Percentiles rank a stretch among this genome's conserved stretches.
phyloP scores from a whole-genome alignment of 2,888 invertebrate genomes.

The Perithous albicinctus region DNA sequence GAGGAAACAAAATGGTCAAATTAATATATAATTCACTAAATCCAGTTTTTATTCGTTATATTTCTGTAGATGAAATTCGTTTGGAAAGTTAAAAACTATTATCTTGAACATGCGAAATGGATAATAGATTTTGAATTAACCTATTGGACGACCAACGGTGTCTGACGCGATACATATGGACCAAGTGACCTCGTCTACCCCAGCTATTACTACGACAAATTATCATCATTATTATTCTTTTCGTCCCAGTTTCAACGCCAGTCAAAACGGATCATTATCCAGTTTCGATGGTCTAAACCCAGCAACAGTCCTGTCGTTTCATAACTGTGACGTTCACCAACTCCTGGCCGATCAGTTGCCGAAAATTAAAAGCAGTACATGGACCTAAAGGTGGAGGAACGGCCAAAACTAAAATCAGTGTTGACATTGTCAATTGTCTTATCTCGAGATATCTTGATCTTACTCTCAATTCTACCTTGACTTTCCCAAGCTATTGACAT shows the following conservation, averaged over 20 bases:
- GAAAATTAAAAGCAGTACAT: slow-evolving; percentile 33
- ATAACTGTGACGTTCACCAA: background rate
- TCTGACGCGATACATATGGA: slow-evolving; percentile 2
- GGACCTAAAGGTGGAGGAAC: background rate
- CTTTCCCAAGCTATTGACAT: slow-evolving; percentile 9
- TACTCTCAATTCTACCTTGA: background rate
- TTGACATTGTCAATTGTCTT: background rate
- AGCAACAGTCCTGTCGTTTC: slow-evolving; percentile 42
- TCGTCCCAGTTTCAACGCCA: background rate
- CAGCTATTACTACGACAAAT: background rate
- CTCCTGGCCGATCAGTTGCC: slow-evolving; percentile 34
- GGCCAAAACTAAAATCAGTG: background rate
- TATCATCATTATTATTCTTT: slow-evolving; percentile 31
- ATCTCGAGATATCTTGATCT: slow-evolving; percentile 30
- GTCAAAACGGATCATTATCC: slow-evolving; percentile 43
- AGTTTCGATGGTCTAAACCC: no score
- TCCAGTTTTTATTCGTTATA: background rate
- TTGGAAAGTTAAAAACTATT: background rate
- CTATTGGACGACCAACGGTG: slow-evolving; percentile 9
- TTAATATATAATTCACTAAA: background rate
- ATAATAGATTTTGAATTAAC: slow-evolving; percentile 3
- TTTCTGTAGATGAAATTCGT: background rate
- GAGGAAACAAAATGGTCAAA: no score
- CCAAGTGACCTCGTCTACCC: background rate
- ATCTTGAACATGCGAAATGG: background rate